These are phyloP conservation scores for Tipula helvola DNA, from an alignment of 2,888 invertebrate species.

Conservation along the genomic window DNA sequence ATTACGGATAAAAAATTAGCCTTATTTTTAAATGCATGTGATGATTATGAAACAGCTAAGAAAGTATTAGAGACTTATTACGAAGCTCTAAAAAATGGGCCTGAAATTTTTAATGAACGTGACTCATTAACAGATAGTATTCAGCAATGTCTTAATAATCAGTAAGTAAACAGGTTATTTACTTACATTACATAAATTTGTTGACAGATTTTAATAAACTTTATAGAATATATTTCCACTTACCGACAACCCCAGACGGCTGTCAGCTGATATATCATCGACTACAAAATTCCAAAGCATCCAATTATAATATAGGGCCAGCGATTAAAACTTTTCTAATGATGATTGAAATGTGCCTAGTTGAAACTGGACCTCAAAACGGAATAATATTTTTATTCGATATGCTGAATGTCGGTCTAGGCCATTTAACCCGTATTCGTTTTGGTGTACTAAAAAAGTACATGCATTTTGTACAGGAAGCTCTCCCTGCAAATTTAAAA, in stretches of 20 bases:
- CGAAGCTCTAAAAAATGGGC: slow-evolving; percentile 41
- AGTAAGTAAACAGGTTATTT: slow-evolving; percentile 32
- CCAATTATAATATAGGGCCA: slow-evolving; percentile 45
- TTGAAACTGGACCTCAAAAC: slow-evolving; percentile 44
- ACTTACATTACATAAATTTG: not conserved
- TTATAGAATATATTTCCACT: slow-evolving; percentile 41
- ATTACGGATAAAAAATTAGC: slow-evolving; percentile 18
- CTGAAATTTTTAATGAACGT: slow-evolving; percentile 50
- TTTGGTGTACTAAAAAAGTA: slow-evolving; percentile 46
- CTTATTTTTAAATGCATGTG: slow-evolving; percentile 18
- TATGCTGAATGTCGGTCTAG: slow-evolving; percentile 48
- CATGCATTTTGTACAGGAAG: slow-evolving; percentile 56
- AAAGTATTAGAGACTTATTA: slow-evolving; percentile 43
- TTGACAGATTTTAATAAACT: slow-evolving; percentile 18
- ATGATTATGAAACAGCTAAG: slow-evolving; percentile 15
- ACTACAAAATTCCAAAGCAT: slow-evolving; percentile 42
- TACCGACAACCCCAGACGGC: slow-evolving; percentile 47
- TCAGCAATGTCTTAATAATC: slow-evolving; percentile 35
- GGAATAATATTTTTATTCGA: slow-evolving; percentile 56
- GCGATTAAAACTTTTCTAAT: slow-evolving; percentile 47
- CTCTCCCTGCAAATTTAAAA: slow-evolving; percentile 49
- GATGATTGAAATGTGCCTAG: slow-evolving; percentile 45
- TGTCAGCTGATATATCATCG: slow-evolving; percentile 49
- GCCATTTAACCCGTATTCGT: slow-evolving; percentile 46
- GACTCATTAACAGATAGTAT: slow-evolving; percentile 33